A percentile compares a stretch with the other conserved stretches of the same genome.
phyloP scores from a whole-genome alignment of 2,113 vertebrate species.

The Grallaria varia region DNA sequence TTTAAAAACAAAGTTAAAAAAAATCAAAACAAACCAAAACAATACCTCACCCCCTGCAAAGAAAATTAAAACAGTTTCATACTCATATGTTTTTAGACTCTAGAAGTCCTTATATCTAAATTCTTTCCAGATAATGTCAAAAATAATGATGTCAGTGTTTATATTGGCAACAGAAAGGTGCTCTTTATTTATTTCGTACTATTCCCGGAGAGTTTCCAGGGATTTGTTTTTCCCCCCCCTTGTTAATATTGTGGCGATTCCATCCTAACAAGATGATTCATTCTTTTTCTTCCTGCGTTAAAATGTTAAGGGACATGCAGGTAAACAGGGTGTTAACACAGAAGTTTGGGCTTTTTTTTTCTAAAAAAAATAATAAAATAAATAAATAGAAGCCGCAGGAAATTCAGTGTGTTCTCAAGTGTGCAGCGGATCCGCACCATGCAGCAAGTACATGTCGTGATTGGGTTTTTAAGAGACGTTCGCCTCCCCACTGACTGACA shows the following conservation, averaged over 20 bases:
- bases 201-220: conserved; percentile 77
- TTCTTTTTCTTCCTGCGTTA: not conserved
- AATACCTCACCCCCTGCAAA: conserved; percentile 59
- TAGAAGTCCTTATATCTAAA: conserved; percentile 76
- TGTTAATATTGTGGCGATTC: conserved; percentile 41
- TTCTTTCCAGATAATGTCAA: conserved; percentile 82
- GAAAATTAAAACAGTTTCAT: conserved; percentile 62
- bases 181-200: conserved; percentile 77
- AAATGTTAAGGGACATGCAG: conserved; percentile 42
- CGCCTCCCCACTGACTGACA: conserved; percentile 81
- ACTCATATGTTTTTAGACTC: conserved; percentile 70
- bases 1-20: conserved; percentile 8
- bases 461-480: conserved; percentile 87
- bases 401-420: conserved; percentile 80
- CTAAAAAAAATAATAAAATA: too few species aligned
- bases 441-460: conserved; percentile 82
- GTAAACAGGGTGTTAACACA: not conserved
- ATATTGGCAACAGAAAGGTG: conserved; percentile 72
- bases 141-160: conserved; percentile 81
- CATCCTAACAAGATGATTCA: not conserved
- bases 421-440: conserved; percentile 71
- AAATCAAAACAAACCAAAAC: conserved; percentile 51
- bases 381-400: not conserved
- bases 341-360: not conserved
- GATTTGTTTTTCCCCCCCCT: conserved; percentile 30